Percentiles rank a stretch among this genome's conserved stretches.
These are phyloP conservation scores for Oxygymnocypris stewartii DNA, from an alignment of 2,113 vertebrate species.

Conservation along the genomic window DNA sequence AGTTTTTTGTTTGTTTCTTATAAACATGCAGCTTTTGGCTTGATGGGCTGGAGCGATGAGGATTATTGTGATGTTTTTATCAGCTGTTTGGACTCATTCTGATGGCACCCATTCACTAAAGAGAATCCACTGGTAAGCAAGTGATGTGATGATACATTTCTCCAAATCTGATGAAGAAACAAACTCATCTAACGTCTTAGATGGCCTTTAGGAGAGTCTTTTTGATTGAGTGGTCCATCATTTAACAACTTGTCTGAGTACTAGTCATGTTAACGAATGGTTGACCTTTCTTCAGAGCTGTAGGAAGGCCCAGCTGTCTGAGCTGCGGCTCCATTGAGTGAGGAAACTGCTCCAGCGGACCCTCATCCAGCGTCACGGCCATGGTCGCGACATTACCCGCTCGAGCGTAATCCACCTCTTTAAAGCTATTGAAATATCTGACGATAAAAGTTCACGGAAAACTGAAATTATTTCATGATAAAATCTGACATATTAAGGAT, in stretches of 20 bases:
- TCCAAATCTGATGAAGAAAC: background rate
- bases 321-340: slow-evolving; percentile 98
- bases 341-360: slow-evolving; percentile 90
- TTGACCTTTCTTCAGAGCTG: slow-evolving; percentile 87
- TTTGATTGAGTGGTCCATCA: too few species aligned
- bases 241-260: background rate
- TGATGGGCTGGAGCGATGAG: background rate
- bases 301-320: slow-evolving; percentile 91
- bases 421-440: slow-evolving; percentile 89
- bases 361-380: slow-evolving; percentile 82
- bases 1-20: background rate
- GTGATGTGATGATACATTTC: background rate
- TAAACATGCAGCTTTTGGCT: background rate
- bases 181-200: background rate
- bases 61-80: too few species aligned
- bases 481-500: background rate
- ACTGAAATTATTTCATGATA: background rate
- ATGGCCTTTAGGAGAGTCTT: background rate
- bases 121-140: too few species aligned
- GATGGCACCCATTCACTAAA: background rate
- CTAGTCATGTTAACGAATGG: background rate
- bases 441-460: background rate
- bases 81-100: background rate
- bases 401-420: slow-evolving; percentile 87
- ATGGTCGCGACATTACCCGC: slow-evolving; percentile 85